Evolutionary conservation across 2,888 invertebrate species (phyloP).

Genomic region (Torymus tubicola): DNA sequence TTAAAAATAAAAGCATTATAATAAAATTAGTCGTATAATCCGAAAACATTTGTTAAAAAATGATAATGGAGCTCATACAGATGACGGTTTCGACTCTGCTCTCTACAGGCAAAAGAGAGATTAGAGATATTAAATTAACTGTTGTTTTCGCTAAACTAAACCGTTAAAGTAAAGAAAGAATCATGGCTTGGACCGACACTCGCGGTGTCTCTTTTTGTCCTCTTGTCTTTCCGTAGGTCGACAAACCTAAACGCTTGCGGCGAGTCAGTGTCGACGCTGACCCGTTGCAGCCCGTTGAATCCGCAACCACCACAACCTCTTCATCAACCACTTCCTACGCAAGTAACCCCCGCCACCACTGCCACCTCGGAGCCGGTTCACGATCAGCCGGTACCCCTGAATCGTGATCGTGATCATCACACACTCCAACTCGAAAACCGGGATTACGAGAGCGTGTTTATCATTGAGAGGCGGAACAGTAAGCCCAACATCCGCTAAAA

Average conservation of each 20-base stretch:
- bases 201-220: constrained; percentile 74
- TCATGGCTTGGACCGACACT: constrained; percentile 63
- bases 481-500: constrained; percentile 76
- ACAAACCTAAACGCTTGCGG: constrained; percentile 77
- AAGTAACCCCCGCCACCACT: constrained; percentile 75
- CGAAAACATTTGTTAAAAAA: not conserved
- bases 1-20: no score
- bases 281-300: constrained; percentile 77
- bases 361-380: constrained; percentile 76
- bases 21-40: no score
- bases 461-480: constrained; percentile 79
- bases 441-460: constrained; percentile 87
- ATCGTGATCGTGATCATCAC: constrained; percentile 76
- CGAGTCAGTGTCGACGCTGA: constrained; percentile 77
- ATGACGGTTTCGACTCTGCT: constrained; percentile 44
- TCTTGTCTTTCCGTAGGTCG: constrained; percentile 76
- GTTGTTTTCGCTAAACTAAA: constrained; percentile 15
- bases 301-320: constrained; percentile 75
- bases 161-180: constrained; percentile 59
- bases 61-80: not conserved
- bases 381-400: constrained; percentile 75
- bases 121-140: constrained; percentile 19
- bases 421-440: constrained; percentile 78
- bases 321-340: constrained; percentile 76
- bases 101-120: constrained; percentile 3